Conservation (phyloP, 2,888 invertebrate genomes). For the Pachydiplax longipennis region DNA sequence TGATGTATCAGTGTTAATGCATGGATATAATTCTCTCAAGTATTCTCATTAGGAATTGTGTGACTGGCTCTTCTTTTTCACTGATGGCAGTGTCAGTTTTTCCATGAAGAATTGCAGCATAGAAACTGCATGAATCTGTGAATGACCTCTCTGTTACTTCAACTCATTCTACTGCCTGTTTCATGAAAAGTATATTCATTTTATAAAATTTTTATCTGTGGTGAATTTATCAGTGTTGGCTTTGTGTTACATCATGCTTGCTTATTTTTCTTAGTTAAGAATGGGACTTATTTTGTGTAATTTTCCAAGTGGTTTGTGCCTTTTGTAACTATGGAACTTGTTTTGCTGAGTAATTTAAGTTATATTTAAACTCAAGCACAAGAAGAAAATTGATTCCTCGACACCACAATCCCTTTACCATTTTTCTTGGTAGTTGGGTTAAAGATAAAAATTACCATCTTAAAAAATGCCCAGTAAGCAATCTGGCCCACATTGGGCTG, state of each 20-base stretch:
- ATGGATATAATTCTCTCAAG: background rate
- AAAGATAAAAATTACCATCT: background rate
- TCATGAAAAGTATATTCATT: background rate
- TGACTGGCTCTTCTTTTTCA: background rate
- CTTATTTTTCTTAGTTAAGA: background rate
- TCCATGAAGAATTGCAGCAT: background rate
- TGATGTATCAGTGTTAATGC: slow-evolving; percentile 15
- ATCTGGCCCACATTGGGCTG: slow-evolving; percentile 32
- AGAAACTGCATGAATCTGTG: background rate
- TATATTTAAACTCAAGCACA: background rate
- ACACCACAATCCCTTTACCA: background rate
- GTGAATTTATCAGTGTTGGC: background rate
- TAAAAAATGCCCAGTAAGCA: background rate
- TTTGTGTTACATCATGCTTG: slow-evolving; percentile 5
- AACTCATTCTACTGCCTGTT: background rate
- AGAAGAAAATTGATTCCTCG: background rate
- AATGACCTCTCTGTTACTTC: background rate
- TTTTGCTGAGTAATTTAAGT: background rate
- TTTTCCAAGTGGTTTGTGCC: background rate
- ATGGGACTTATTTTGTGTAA: background rate
- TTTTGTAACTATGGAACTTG: background rate
- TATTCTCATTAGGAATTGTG: background rate
- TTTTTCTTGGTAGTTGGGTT: background rate
- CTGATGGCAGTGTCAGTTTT: background rate
- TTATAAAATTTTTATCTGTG: background rate